Base-by-base conservation (phyloP, 1,140 invertebrate genomes). In the Branchinecta lindahli region DNA sequence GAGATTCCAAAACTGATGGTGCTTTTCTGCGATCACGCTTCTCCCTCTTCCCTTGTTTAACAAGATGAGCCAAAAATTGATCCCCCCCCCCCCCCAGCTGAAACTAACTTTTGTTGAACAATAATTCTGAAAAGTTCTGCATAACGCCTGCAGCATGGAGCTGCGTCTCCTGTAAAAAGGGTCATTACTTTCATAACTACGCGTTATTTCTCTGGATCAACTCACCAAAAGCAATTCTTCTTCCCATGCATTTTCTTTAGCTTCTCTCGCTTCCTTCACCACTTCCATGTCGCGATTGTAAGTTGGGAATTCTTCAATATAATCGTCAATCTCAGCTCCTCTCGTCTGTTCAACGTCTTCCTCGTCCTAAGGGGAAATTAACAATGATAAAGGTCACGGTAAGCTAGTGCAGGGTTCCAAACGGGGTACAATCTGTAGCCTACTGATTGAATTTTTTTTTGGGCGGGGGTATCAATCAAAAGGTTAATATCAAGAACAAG, bases 201-300 rank as follows among this genome's bases (percentile, higher is more conserved):
- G 33, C 33, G 5, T 3, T 33, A 33, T 33, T 33, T 33, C 33
- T 33, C 33, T 33, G 5, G 33, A 33, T 33, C 6, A 1, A 20
- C 12, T 61, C 18, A 61, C 52, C 12, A 61, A 20, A 67, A 84
- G 82, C 6, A 88, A 78, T 77, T 88, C 87, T 67, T 83, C 81
- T 75, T 88, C 86, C 87, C 87, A 88, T 70, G 83, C 83, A 72
- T 81, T 80, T 76, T 88, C 87, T 75, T 87, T 88, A 47, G 79
- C 77, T 76, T 87, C 86, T 73, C 83, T 81, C 73, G 85, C 84
- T 65, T 81, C 77, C 20, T 81, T 80, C 69, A 83, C 80, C 68
- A 86, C 75, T 75, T 86, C 84, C 68, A 83, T 85, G 75, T 87
- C 87, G n/a, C 87, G 80, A 77, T 89, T 88, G 76, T 87, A 89